Base-by-base conservation (phyloP, 2,797 vertebrate species). In the Xenops minutus region DNA sequence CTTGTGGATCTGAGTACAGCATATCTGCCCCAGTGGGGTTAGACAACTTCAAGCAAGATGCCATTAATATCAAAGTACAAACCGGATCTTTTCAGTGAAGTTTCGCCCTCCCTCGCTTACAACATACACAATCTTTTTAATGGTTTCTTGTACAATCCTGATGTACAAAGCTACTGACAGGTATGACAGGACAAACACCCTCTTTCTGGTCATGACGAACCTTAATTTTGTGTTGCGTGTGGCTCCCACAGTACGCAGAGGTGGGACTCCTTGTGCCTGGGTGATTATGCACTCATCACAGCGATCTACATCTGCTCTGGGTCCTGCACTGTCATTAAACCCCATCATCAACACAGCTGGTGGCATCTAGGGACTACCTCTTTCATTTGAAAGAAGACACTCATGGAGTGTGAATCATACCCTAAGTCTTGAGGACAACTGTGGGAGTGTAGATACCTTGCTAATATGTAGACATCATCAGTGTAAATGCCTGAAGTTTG, bases 111-210 rank as follows among this genome's bases (percentile, higher is more conserved):
- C 49, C 64, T 91, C n/a, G 75, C 78, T 96, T 96, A 87, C 95
- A 93, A 94, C 82, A 92, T 55, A n/a, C 86, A 66, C 77, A 84
- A 79, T 90, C 51, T 94, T 89, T 93, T 78, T 55, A 93, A 96
- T 92, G 39, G 48, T 93, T 89, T 95, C 90, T 91, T 89, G 24
- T 87, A 95, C 46, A 92, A 56, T 54, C 86, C 15, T 59, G 71
- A 74, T 34, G 49, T 52, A n/a, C 58, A 76, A 88, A 89, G 43
- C 34, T 75, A 12, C 66, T 62, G 46, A 72, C 46, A 5, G 80
- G 84, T 93, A 89, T 30, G 61, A 90, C 88, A 92, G 83, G 93
- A 90, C 51, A 63, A 93, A 86, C 94, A 62, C 6, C 52, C 51
- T 90, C 51, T 56, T 30, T 64, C 62, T 59, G 69, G 55, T 86